Evolutionary conservation across 1,140 invertebrate genomes (phyloP), one percentile per base, ranked within the genome.

Genomic region (Lepidotrigona ventralis): DNA sequence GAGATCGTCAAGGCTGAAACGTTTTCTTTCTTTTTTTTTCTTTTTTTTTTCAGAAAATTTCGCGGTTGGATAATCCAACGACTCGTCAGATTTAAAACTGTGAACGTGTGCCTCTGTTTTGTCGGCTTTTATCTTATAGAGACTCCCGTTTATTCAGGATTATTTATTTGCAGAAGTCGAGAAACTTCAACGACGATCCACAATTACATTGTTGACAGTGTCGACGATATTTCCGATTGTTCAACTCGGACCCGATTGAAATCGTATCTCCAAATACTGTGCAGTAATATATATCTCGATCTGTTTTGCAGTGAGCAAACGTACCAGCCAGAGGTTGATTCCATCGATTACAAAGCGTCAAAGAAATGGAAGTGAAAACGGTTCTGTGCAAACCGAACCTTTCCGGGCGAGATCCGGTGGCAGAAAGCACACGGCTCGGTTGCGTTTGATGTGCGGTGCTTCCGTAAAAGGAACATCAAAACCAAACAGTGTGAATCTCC

Each of bases 301-400:
- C 63, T 76, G 68, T n/a, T 81, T 81, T 69, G 4, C 29, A 58
- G 19, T 21, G 4, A 11, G 33, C 33, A 54, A 75, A 56, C 26
- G 12, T 66, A 4, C 39, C 39, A 46, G 2, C 6, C 17, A 17
- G 8, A 19, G 39, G 21, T 21, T 46, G 58, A 56, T 72, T 68
- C 9, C 11, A 14, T n/a, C 23, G 19, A 68, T 75, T 68, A 58
- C 63, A 26, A 14, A 9, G 11, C 5, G 8, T 26, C 60, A 64
- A 64, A 56, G 51, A n/a, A 76, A 4, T 8, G 14, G 39, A 46
- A 46, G 60, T 46, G 46, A 54, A 29, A 26, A 46, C 63, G 51
- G 26, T 68, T 33, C 73, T 29, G 33, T 51, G n/a, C 6, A 19
- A 75, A 68, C 73, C 15, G 70, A 54, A 21, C 51, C 46, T 33